Conservation (phyloP, 2,113 vertebrate species). For the Salvelinus alpinus region DNA sequence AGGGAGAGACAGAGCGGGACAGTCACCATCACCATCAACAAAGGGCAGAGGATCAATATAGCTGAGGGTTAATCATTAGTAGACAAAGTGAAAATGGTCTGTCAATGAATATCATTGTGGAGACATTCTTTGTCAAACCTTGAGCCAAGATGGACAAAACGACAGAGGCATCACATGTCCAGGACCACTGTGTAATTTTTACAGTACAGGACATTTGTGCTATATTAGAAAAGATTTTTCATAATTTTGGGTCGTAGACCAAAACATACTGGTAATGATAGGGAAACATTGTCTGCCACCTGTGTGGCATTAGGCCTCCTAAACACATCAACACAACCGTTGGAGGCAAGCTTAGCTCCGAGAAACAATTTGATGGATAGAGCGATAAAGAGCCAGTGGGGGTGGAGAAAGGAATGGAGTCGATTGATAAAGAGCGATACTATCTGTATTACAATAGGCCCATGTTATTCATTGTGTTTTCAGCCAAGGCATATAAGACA, state of each 20-base stretch:
- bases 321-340: too few relatives aligned
- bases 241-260: too few relatives aligned
- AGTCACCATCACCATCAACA: not conserved
- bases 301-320: not conserved
- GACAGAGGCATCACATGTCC: too few relatives aligned
- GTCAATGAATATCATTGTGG: too few relatives aligned
- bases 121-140: too few relatives aligned
- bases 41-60: not conserved
- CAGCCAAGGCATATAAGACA: not conserved
- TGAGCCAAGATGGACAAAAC: too few relatives aligned
- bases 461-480: not conserved
- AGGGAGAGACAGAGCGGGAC: constrained; percentile 25
- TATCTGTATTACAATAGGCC: not conserved
- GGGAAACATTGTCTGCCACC: not conserved
- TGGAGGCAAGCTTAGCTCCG: not conserved
- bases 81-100: not conserved
- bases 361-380: not conserved
- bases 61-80: not conserved
- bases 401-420: not conserved
- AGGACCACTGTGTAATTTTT: too few relatives aligned
- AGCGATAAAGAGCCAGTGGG: not conserved
- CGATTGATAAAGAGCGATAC: not conserved
- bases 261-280: not conserved
- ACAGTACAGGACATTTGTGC: too few relatives aligned
- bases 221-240: not conserved